A percentile compares a stretch with the other conserved stretches of the same genome.
These are phyloP conservation scores for Brachyrhaphis roseni DNA, from an alignment of 2,797 vertebrate genomes.

Conservation along the genomic window DNA sequence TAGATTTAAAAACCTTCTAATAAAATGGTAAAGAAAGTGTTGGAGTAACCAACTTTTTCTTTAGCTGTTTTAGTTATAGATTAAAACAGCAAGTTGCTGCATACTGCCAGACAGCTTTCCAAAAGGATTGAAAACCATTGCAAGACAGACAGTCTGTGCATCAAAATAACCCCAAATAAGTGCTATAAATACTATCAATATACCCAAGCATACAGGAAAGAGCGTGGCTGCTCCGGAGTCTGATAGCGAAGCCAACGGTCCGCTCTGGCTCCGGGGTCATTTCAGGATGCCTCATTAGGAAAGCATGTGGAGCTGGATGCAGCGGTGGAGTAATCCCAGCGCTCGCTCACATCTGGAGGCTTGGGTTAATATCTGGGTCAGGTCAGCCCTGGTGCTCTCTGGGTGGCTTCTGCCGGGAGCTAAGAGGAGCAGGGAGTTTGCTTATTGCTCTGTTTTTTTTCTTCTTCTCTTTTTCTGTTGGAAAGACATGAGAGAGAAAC, in stretches of 20 bases:
- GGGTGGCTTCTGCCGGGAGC: slow-evolving; percentile 70
- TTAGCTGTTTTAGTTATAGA: not conserved
- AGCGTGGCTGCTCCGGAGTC: slow-evolving; percentile 14
- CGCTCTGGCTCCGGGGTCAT: slow-evolving; percentile 72
- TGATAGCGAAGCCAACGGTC: slow-evolving; percentile 49
- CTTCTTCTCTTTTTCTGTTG: slow-evolving; percentile 12
- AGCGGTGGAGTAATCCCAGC: slow-evolving; percentile 79
- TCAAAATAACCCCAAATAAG: not conserved
- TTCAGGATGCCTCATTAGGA: slow-evolving; percentile 77
- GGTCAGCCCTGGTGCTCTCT: slow-evolving; percentile 74
- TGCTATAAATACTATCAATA: not conserved
- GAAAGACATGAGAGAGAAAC: slow-evolving; percentile 19
- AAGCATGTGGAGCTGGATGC: slow-evolving; percentile 78
- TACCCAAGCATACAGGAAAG: not conserved
- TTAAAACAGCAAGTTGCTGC: not conserved
- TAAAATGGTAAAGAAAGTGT: not conserved
- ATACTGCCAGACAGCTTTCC: not conserved
- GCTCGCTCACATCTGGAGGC: slow-evolving; percentile 82
- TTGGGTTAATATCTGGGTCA: slow-evolving; percentile 84
- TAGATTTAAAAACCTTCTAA: not conserved
- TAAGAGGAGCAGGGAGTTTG: slow-evolving; percentile 33
- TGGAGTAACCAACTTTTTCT: not conserved
- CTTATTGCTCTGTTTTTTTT: slow-evolving; percentile 30
- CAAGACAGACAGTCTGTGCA: not conserved
- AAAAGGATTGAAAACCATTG: not conserved